These are phyloP conservation scores for Dicerorhinus sumatrensis DNA, from an alignment of 2,113 vertebrate genomes.

Conservation along the genomic window DNA sequence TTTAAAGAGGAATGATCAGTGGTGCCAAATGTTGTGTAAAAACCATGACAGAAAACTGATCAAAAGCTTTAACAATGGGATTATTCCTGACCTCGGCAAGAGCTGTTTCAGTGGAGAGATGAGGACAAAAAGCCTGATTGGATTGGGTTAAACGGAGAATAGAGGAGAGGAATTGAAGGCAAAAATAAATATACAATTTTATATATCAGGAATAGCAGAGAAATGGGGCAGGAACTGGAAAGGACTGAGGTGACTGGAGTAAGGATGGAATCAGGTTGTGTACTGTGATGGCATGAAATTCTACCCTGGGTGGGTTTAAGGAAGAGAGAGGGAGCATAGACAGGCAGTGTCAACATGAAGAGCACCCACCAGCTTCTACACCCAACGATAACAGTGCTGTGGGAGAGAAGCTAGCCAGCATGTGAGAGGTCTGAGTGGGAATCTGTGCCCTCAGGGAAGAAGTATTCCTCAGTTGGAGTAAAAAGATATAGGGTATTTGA, in stretches of 20 bases:
- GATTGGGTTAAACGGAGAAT: background rate
- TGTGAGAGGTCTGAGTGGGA: background rate
- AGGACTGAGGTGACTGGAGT: background rate
- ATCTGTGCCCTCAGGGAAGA: background rate
- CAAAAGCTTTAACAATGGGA: background rate
- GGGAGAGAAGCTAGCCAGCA: background rate
- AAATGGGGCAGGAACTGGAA: background rate
- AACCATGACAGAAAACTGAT: background rate
- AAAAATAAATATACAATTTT: background rate
- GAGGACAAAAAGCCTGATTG: background rate
- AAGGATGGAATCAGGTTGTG: background rate
- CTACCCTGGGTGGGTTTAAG: background rate
- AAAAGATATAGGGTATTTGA: background rate
- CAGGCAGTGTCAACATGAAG: background rate
- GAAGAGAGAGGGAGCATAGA: background rate
- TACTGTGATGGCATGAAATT: background rate
- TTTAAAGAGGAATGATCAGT: background rate
- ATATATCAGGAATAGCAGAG: background rate
- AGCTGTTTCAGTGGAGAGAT: background rate
- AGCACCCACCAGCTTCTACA: background rate
- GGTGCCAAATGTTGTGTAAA: background rate
- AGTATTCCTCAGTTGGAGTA: background rate
- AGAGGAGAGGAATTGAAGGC: background rate
- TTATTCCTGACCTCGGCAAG: background rate
- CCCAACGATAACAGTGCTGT: background rate